Evolutionary conservation across 1,140 invertebrate genomes (phyloP).

Genomic region (Pseudomyrmex gracilis): DNA sequence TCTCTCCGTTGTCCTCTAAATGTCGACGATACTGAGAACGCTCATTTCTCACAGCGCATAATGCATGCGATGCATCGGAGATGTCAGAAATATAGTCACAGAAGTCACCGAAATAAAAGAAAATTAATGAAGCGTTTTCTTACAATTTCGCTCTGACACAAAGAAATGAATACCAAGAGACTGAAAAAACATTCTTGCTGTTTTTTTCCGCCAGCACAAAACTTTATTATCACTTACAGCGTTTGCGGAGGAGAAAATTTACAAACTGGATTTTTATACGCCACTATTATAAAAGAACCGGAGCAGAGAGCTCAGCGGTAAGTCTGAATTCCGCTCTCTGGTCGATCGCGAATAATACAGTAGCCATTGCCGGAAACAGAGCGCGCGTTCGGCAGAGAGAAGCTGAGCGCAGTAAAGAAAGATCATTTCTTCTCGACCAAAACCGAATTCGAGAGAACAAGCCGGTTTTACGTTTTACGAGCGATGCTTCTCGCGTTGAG

Average conservation of each 20-base stretch:
- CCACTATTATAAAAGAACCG: background rate
- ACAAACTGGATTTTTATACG: no score
- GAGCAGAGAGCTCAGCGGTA: background rate
- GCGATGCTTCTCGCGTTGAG: slow-evolving; percentile 39
- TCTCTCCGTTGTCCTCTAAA: slow-evolving; percentile 46
- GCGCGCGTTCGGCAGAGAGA: background rate
- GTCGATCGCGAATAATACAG: slow-evolving; percentile 64
- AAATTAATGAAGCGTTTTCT: no score
- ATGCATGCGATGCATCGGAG: background rate
- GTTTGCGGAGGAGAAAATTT: no score
- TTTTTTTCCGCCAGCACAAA: background rate
- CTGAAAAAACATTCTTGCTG: background rate
- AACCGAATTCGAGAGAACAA: slow-evolving; percentile 68
- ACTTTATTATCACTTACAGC: no score
- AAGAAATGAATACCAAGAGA: background rate
- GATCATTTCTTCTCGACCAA: background rate
- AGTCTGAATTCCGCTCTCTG: slow-evolving; percentile 23
- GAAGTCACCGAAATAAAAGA: background rate
- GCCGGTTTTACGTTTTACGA: slow-evolving; percentile 67
- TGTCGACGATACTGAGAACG: slow-evolving; percentile 30
- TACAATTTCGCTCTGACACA: no score
- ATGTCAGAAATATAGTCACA: background rate
- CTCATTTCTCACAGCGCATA: slow-evolving; percentile 27
- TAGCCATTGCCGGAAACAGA: slow-evolving; percentile 17
- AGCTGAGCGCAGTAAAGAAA: slow-evolving; percentile 9